A percentile compares a stretch with the other conserved stretches of the same genome.
Conservation (phyloP, 2,113 vertebrate genomes). For the Cyprinodon tularosa region DNA sequence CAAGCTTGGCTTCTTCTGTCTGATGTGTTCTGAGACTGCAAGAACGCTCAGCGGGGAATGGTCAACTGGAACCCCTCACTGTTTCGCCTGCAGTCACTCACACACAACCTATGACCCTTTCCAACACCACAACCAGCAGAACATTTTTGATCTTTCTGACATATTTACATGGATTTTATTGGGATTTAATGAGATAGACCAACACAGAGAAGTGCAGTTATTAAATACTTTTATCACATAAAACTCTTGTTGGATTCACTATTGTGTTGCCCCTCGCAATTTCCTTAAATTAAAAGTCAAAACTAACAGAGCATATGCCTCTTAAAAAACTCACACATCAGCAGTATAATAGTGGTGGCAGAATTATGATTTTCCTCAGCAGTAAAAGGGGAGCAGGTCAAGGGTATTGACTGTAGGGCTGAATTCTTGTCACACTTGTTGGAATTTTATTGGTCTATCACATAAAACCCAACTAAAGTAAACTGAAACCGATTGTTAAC, state of each 20-base stretch:
- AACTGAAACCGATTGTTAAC: neutral
- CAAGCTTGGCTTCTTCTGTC: slow-evolving; percentile 9
- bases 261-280: too few species aligned
- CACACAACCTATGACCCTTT: slow-evolving; percentile 23
- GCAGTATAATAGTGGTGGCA: neutral
- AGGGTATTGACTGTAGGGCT: too few species aligned
- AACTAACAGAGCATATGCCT: neutral
- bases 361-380: neutral
- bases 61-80: slow-evolving; percentile 66
- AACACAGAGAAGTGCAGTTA: neutral
- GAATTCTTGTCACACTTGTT: neutral
- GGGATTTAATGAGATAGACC: neutral
- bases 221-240: too few species aligned
- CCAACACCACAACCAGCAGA: neutral
- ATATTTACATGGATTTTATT: neutral
- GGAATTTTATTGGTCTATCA: neutral
- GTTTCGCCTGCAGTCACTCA: slow-evolving; percentile 78
- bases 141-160: neutral
- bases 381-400: neutral
- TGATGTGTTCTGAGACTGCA: slow-evolving; percentile 76
- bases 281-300: neutral
- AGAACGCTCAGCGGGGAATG: slow-evolving; percentile 65
- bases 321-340: neutral
- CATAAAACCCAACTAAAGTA: neutral
- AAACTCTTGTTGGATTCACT: too few species aligned